A percentile compares a stretch with the other conserved stretches of the same genome.
Evolutionary conservation across 37 sponge, comb jelly and placozoan species (phyloP).

Genomic region (Ephydatia muelleri): DNA sequence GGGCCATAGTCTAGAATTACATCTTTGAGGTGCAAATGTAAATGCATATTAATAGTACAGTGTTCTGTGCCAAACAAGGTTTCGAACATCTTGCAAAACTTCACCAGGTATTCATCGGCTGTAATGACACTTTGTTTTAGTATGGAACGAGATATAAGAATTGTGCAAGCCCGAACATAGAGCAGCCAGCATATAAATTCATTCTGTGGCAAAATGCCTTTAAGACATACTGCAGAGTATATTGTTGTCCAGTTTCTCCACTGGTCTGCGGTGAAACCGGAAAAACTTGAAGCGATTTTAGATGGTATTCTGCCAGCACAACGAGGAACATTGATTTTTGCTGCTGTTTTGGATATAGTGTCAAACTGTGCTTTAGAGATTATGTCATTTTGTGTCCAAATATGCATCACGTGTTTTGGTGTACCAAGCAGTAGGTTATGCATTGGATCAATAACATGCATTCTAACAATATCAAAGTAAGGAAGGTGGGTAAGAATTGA

Average conservation of each 20-base stretch:
- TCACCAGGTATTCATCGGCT: constrained; percentile 13
- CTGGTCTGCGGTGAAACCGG: constrained; percentile 51
- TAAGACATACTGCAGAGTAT: background rate
- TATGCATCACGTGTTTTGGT: background rate
- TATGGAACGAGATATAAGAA: background rate
- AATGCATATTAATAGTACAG: constrained; percentile 32
- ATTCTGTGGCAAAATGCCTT: constrained; percentile 6
- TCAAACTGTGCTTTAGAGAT: background rate
- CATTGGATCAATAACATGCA: constrained; percentile 22
- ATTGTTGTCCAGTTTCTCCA: constrained; percentile 39
- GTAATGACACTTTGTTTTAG: background rate
- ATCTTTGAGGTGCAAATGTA: constrained; percentile 35
- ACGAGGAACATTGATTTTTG: too few species aligned
- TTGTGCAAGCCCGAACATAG: background rate
- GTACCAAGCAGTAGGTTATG: constrained; percentile 19
- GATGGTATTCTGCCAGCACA: background rate
- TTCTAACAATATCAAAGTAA: constrained; percentile 2
- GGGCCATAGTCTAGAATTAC: constrained; percentile 49
- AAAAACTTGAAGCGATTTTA: background rate
- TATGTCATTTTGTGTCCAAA: background rate
- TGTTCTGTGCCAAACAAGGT: background rate
- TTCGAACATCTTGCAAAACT: constrained; percentile 21
- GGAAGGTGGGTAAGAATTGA: background rate
- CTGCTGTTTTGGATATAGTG: too few species aligned
- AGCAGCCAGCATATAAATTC: constrained; percentile 6